Evolutionary conservation across 2,888 invertebrate species (phyloP).

Genomic region (Troilus luridus): DNA sequence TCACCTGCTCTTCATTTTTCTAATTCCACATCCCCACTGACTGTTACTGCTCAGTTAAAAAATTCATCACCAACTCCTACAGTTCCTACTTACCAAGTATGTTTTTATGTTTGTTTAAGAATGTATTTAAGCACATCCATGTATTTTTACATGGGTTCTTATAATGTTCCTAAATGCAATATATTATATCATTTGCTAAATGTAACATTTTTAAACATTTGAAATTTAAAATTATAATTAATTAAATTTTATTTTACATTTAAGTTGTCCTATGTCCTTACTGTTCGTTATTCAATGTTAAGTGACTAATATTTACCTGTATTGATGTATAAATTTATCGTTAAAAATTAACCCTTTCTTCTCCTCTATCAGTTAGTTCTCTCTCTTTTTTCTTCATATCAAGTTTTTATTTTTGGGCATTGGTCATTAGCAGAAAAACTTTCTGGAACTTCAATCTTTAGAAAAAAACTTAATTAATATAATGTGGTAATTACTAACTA

Average conservation of each 20-base stretch:
- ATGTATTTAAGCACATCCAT: background rate
- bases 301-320: no score
- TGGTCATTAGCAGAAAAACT: no score
- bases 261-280: background rate
- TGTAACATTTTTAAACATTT: background rate
- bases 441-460: no score
- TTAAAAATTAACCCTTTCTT: no score
- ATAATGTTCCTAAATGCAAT: background rate
- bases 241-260: background rate
- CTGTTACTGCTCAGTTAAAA: constrained; percentile 66
- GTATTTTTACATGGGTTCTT: background rate
- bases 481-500: no score
- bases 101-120: background rate
- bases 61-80: constrained; percentile 70
- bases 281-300: no score
- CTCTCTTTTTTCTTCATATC: no score
- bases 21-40: constrained; percentile 62
- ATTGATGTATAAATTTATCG: no score
- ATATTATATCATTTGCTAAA: background rate
- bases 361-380: no score
- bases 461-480: no score
- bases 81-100: constrained; percentile 65
- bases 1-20: constrained; percentile 61
- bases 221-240: background rate
- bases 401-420: no score